Percentiles rank a stretch among this genome's conserved stretches.
These are phyloP conservation scores for Camelus bactrianus DNA, from an alignment of 2,113 vertebrate genomes.

Conservation along the genomic window DNA sequence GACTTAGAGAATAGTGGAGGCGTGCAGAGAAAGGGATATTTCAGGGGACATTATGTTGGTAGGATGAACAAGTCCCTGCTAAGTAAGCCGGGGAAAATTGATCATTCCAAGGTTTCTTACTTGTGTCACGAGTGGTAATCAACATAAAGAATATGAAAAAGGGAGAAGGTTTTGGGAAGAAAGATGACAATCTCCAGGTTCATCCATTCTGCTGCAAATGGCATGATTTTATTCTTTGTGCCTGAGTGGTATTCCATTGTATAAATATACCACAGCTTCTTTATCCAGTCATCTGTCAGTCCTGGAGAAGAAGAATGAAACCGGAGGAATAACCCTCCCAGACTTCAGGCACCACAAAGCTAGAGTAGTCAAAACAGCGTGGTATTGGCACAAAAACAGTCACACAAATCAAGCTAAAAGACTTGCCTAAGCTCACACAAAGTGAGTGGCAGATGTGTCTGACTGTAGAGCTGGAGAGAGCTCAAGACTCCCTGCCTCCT, in stretches of 20 bases:
- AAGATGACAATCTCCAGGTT: background rate
- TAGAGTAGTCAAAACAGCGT: too few species aligned
- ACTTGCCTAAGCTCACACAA: background rate
- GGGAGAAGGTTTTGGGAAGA: background rate
- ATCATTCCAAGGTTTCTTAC: background rate
- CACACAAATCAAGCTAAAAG: background rate
- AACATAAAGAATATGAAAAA: background rate
- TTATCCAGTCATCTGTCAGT: too few species aligned
- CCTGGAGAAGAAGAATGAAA: too few species aligned
- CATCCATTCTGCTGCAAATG: too few species aligned
- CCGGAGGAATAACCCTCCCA: too few species aligned
- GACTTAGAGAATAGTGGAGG: background rate
- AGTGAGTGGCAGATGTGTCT: background rate
- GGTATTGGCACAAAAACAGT: too few species aligned
- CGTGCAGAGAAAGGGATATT: background rate
- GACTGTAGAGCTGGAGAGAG: background rate
- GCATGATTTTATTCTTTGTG: too few species aligned
- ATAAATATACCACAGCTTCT: too few species aligned
- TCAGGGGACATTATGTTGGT: background rate
- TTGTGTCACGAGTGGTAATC: background rate
- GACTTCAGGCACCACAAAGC: too few species aligned
- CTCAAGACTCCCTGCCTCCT: accelerated
- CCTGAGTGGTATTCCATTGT: too few species aligned
- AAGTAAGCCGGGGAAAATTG: background rate
- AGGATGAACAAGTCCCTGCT: background rate